Percentiles rank a stretch among this genome's conserved stretches.
Conservation (phyloP, 2,888 invertebrate genomes). For the Rhingia campestris region DNA sequence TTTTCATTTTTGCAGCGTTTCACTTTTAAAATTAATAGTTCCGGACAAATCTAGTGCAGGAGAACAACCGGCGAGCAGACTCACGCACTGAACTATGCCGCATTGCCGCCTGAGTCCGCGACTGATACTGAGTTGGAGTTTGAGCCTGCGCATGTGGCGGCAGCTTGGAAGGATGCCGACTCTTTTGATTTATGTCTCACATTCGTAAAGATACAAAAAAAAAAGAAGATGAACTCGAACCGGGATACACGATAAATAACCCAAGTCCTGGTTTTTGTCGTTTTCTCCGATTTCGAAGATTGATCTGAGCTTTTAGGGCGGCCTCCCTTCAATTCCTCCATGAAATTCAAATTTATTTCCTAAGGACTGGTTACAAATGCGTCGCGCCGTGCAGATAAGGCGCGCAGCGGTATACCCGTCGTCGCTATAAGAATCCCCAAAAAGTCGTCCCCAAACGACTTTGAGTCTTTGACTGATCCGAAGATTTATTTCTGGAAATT, state of each 20-base stretch:
- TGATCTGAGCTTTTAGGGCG: slow-evolving; percentile 62
- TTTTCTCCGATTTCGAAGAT: slow-evolving; percentile 52
- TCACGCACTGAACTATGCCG: not conserved
- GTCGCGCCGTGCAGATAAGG: slow-evolving; percentile 11
- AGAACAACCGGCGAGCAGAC: not conserved
- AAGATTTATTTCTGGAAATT: slow-evolving; percentile 47
- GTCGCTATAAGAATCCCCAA: not conserved
- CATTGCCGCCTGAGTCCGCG: not conserved
- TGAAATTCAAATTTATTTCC: slow-evolving; percentile 51
- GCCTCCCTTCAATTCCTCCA: slow-evolving; percentile 4
- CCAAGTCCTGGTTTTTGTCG: slow-evolving; percentile 55
- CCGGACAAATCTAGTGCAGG: slow-evolving; percentile 61
- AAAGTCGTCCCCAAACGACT: slow-evolving; percentile 26
- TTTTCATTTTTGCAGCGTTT: slow-evolving; percentile 46
- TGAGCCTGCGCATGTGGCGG: not conserved
- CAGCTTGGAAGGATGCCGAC: not conserved
- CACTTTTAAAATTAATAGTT: slow-evolving; percentile 67
- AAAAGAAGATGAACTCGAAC: not conserved
- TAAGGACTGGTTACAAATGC: slow-evolving; percentile 25
- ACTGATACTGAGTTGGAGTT: no score
- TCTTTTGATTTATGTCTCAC: slow-evolving; percentile 41
- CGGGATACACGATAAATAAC: slow-evolving; percentile 43
- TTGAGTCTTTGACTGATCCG: slow-evolving; percentile 9
- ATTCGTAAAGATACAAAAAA: not conserved
- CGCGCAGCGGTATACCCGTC: not conserved